Percentiles rank a stretch among this genome's conserved stretches.
Evolutionary conservation across 2,797 vertebrate species (phyloP).

Genomic region (Sphenopsis melanotis): DNA sequence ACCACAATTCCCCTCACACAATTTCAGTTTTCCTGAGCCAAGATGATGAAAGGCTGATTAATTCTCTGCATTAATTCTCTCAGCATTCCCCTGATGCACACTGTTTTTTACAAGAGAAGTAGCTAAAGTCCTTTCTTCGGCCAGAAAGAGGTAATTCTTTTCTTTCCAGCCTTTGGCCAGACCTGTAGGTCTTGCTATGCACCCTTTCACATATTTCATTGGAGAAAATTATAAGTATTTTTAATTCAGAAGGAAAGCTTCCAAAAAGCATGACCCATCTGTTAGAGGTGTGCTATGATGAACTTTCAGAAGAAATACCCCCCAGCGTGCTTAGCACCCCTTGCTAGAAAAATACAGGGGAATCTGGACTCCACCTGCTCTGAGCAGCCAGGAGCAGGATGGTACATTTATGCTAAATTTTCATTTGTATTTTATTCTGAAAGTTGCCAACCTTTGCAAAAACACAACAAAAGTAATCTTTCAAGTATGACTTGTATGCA

Average conservation of each 20-base stretch:
- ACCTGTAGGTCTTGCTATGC: not conserved
- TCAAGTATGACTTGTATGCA: not conserved
- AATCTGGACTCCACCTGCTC: not conserved
- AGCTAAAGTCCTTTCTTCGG: not conserved
- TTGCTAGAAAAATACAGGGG: not conserved
- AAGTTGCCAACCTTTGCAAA: not conserved
- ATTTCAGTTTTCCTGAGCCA: not conserved
- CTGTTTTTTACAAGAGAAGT: not conserved
- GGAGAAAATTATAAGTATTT: not conserved
- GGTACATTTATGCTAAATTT: not conserved
- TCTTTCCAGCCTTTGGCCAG: not conserved
- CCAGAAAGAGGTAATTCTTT: not conserved
- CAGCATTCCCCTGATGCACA: not conserved
- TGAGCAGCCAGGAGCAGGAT: not conserved
- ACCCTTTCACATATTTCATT: not conserved
- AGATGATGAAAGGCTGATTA: not conserved
- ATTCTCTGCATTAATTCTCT: not conserved
- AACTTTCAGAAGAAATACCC: not conserved
- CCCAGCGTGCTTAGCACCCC: not conserved
- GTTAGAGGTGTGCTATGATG: not conserved
- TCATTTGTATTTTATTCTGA: not conserved
- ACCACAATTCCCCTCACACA: not conserved
- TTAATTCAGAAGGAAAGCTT: not conserved
- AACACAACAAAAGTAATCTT: not conserved
- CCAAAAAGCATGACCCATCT: not conserved